A percentile compares a stretch with the other conserved stretches of the same genome.
Evolutionary conservation across 1,140 invertebrate species (phyloP).

Genomic region (Apocrypta bakeri): DNA sequence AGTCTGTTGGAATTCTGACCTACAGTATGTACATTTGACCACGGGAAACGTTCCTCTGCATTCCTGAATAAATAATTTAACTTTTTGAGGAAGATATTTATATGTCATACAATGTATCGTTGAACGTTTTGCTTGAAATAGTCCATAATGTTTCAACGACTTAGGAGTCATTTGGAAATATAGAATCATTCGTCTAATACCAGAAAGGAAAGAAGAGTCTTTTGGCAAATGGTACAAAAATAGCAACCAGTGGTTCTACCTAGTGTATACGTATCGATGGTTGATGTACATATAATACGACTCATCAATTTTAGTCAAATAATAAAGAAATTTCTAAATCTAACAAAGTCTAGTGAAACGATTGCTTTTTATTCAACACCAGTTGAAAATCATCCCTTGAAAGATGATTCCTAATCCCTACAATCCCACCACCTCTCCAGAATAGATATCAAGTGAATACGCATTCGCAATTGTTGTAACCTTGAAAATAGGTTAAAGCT

Average conservation of each 20-base stretch:
- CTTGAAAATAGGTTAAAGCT: constrained; percentile 50
- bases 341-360: constrained; percentile 39
- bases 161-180: constrained; percentile 6
- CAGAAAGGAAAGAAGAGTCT: neutral
- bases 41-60: constrained; percentile 94
- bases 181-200: constrained; percentile 30
- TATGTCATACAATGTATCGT: constrained; percentile 21
- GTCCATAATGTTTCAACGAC: constrained; percentile 7
- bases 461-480: constrained; percentile 45
- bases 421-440: neutral
- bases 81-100: constrained; percentile 40
- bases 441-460: constrained; percentile 25
- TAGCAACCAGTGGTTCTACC: neutral
- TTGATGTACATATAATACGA: neutral
- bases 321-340: constrained; percentile 2
- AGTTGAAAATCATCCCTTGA: neutral
- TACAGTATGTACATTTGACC: constrained; percentile 98
- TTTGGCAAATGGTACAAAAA: constrained; percentile 9
- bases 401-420: neutral
- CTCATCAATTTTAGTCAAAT: neutral
- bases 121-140: constrained; percentile 5
- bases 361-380: constrained; percentile 40
- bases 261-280: neutral
- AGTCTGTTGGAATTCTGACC: constrained; percentile 97
- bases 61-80: constrained; percentile 81